Conservation (phyloP, 2,888 invertebrate species). For the Megamerina dolium region DNA sequence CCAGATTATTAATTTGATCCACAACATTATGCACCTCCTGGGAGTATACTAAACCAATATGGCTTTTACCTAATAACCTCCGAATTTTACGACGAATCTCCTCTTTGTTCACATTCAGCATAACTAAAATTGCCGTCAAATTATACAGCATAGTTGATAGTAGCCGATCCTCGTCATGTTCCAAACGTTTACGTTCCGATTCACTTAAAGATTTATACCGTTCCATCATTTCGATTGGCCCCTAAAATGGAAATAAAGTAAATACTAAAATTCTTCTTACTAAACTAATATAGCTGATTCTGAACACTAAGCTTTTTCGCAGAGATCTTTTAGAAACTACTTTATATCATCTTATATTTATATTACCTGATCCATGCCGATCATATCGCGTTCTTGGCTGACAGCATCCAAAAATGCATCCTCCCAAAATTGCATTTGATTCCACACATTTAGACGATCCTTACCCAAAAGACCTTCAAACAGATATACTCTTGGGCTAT, state of each 20-base stretch:
- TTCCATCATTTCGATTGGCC: conserved; percentile 98
- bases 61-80: conserved; percentile 92
- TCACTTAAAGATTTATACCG: conserved; percentile 90
- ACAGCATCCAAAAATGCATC: conserved; percentile 98
- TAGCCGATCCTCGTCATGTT: conserved; percentile 95
- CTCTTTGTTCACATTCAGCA: conserved; percentile 80
- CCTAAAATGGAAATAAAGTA: conserved; percentile 48
- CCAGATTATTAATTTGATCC: conserved; percentile 90
- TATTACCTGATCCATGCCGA: conserved; percentile 91
- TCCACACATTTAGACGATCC: conserved; percentile 80
- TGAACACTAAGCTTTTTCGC: no score
- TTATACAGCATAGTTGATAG: conserved; percentile 95
- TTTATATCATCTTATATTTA: not conserved
- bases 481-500: conserved; percentile 81
- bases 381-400: conserved; percentile 94
- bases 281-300: no score
- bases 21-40: conserved; percentile 95
- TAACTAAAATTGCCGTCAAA: conserved; percentile 89
- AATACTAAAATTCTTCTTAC: conserved; percentile 3
- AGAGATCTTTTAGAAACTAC: no score
- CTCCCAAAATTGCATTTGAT: conserved; percentile 99
- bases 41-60: conserved; percentile 95
- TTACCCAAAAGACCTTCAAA: conserved; percentile 77
- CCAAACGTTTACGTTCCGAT: conserved; percentile 86
- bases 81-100: conserved; percentile 82